Evolutionary conservation across 1,140 invertebrate species (phyloP).

Genomic region (Zaprionus capensis): DNA sequence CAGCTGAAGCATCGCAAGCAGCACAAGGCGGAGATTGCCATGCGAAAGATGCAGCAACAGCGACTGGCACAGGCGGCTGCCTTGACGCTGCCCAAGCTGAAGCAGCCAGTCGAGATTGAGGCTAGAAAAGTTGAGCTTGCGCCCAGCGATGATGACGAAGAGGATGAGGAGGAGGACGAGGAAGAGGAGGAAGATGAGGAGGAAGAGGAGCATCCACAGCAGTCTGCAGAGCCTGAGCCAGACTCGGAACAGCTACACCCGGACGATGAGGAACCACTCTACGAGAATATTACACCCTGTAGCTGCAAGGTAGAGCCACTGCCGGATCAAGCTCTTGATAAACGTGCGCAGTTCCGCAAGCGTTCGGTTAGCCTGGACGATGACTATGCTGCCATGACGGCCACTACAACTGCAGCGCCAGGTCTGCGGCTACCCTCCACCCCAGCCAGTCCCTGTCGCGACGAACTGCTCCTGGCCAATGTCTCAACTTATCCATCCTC

Average conservation of each 20-base stretch:
- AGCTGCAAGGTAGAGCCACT: slow-evolving; percentile 46
- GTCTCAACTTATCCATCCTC: slow-evolving; percentile 91
- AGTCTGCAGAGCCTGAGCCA: slow-evolving; percentile 12
- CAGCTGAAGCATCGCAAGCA: slow-evolving; percentile 84
- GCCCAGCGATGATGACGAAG: slow-evolving; percentile 59
- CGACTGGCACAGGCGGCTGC: slow-evolving; percentile 65
- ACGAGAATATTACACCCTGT: slow-evolving; percentile 73
- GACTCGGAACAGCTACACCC: slow-evolving; percentile 40
- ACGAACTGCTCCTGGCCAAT: slow-evolving; percentile 71
- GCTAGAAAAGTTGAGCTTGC: slow-evolving; percentile 63
- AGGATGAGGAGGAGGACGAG: slow-evolving; percentile 42
- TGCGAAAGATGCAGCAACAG: slow-evolving; percentile 73
- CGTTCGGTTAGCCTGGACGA: slow-evolving; percentile 87
- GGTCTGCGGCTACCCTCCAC: slow-evolving; percentile 83
- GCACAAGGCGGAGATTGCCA: slow-evolving; percentile 72
- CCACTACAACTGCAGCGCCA: slow-evolving; percentile 6
- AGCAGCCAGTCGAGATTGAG: slow-evolving; percentile 61
- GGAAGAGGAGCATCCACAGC: slow-evolving; percentile 29
- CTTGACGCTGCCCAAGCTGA: slow-evolving; percentile 61
- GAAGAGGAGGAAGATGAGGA: slow-evolving; percentile 46
- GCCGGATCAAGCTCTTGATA: slow-evolving; percentile 30
- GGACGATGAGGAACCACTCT: slow-evolving; percentile 72
- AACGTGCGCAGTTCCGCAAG: slow-evolving; percentile 85
- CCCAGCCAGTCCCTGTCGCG: slow-evolving; percentile 85
- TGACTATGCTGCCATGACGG: slow-evolving; percentile 43